Percentiles rank a stretch among this genome's conserved stretches.
phyloP scores from a whole-genome alignment of 1,140 invertebrate genomes.

The Potamilus streckersoni region DNA sequence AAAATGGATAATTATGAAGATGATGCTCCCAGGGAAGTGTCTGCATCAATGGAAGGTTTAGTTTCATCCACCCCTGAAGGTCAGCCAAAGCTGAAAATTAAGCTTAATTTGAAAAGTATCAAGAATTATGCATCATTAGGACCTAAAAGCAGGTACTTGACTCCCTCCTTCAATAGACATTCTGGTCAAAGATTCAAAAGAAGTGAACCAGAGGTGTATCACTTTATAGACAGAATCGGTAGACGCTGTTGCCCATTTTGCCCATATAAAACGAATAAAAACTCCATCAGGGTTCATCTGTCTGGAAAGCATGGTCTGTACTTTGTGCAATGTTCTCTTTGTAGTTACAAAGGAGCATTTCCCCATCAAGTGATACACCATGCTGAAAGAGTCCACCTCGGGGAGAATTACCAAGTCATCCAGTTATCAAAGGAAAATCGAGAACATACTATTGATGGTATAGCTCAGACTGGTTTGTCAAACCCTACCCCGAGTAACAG shows the following conservation, averaged over 20 bases:
- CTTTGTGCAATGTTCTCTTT: conserved; percentile 32
- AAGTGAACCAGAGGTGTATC: conserved; percentile 21
- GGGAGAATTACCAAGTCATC: conserved; percentile 25
- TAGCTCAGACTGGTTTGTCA: no score
- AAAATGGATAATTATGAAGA: no score
- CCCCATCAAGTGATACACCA: conserved; percentile 30
- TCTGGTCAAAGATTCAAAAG: no score
- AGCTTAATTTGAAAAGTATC: no score
- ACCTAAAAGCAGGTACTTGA: no score
- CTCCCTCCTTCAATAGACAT: no score
- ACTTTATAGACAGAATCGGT: conserved; percentile 18
- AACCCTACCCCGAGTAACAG: no score
- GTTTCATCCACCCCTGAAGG: no score
- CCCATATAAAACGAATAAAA: conserved; percentile 25
- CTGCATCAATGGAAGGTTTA: no score
- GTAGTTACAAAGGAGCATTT: conserved; percentile 30
- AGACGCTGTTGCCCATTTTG: conserved; percentile 30
- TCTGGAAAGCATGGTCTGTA: conserved; percentile 29
- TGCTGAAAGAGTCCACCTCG: conserved; percentile 26
- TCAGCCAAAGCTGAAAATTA: no score
- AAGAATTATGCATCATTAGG: no score
- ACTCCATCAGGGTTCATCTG: conserved; percentile 31
- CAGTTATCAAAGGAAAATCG: conserved; percentile 26
- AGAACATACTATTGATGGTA: conserved; percentile 12
- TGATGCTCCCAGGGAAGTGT: no score